Evolutionary conservation across 2,797 vertebrate species (phyloP).

Genomic region (Diceros bicornis): DNA sequence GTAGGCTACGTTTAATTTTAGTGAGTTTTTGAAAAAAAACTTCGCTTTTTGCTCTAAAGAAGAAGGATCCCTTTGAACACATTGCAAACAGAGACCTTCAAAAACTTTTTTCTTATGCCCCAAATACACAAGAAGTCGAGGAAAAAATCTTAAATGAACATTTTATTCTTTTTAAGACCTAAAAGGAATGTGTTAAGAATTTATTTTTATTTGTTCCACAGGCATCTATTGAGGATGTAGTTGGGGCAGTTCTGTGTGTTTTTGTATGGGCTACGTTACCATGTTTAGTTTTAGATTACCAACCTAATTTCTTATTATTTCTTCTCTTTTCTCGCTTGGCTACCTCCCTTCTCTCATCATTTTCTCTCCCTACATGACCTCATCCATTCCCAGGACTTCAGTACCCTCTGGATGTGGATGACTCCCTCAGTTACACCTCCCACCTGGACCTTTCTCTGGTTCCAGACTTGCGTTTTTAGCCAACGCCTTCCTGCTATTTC

Average conservation of each 20-base stretch:
- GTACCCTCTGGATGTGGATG: neutral
- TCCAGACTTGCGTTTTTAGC: constrained; percentile 37
- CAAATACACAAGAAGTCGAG: constrained; percentile 17
- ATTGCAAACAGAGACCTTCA: constrained; percentile 26
- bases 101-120: constrained; percentile 21
- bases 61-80: constrained; percentile 52
- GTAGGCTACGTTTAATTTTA: constrained; percentile 67
- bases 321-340: constrained; percentile 5
- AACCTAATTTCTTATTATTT: constrained; percentile 43
- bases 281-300: constrained; percentile 43
- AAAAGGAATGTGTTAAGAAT: constrained; percentile 35
- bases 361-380: constrained; percentile 40
- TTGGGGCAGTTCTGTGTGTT: neutral
- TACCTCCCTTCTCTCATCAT: constrained; percentile 46
- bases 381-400: constrained; percentile 17
- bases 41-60: constrained; percentile 60
- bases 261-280: neutral
- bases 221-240: neutral
- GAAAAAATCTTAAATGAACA: neutral
- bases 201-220: constrained; percentile 58
- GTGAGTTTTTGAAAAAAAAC: constrained; percentile 15
- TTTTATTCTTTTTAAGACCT: constrained; percentile 52
- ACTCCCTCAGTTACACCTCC: neutral
- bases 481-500: neutral
- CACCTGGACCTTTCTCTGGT: neutral